Conservation (phyloP, 2,888 invertebrate genomes). For the Drosophila gaucha region DNA sequence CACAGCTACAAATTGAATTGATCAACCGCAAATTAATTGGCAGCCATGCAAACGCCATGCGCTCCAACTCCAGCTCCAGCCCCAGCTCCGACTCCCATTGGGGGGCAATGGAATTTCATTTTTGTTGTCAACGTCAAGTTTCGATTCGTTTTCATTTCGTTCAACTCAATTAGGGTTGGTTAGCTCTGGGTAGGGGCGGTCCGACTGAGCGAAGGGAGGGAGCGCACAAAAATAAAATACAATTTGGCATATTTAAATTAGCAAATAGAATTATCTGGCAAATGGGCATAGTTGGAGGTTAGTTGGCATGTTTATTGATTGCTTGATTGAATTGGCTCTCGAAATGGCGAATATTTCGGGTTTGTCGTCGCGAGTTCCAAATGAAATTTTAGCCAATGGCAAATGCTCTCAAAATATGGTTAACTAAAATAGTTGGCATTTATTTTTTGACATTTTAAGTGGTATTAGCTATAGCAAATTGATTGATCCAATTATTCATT, state of each 20-base stretch:
- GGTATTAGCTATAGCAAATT: constrained; percentile 21
- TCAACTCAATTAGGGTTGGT: constrained; percentile 74
- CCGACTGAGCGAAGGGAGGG: background rate
- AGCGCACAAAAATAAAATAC: constrained; percentile 52
- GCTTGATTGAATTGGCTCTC: constrained; percentile 69
- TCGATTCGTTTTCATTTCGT: constrained; percentile 65
- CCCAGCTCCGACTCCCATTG: constrained; percentile 20
- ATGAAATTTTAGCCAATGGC: too few relatives aligned
- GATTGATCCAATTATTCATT: constrained; percentile 20
- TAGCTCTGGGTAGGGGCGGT: background rate
- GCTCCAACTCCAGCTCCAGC: constrained; percentile 15
- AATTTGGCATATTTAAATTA: constrained; percentile 78
- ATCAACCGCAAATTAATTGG: constrained; percentile 85
- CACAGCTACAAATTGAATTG: constrained; percentile 83
- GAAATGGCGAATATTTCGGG: constrained; percentile 46
- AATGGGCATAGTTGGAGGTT: constrained; percentile 60
- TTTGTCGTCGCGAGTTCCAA: background rate
- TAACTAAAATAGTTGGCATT: background rate
- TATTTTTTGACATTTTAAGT: background rate
- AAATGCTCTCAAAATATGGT: constrained; percentile 2
- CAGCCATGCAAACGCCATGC: constrained; percentile 73
- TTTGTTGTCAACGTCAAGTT: constrained; percentile 52
- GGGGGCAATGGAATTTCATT: constrained; percentile 27
- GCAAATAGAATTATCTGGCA: constrained; percentile 74
- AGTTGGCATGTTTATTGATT: constrained; percentile 78